Evolutionary conservation across 1,140 invertebrate species (phyloP), one percentile per base, ranked within the genome.

Genomic region (Lordiphosa clarofinis): DNA sequence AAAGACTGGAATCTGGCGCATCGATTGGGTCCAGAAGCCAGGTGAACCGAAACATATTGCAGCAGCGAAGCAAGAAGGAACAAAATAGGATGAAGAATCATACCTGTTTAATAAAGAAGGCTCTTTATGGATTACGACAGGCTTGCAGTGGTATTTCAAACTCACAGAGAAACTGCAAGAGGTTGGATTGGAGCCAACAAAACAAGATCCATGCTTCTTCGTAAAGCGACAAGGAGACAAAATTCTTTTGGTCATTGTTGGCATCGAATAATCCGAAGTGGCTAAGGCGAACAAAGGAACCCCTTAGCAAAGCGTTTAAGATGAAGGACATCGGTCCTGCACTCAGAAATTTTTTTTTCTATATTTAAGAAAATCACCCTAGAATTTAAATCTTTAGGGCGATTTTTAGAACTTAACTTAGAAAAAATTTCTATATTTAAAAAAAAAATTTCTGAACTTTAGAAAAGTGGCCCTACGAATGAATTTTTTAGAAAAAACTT

Each of bases 191-290:
- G 52, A 61, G 5, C 5, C 69, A n/a, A 57, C 60, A 8, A 43
- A 62, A 35, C 52, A 40, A 11, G 54, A 68, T 36, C 31, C 56
- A 33, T 68, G 55, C 42, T 13, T 66, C 9, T 73, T 61, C 33
- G 40, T 52, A 7, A 62, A 50, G 38, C 43, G 11, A 37, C 13
- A 42, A 50, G 35, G 12, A 3, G 11, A 3, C 37, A 40, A 40
- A 40, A 38, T 28, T 15, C 13, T 40, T 1, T 12, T 78, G n/a
- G 24, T 70, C 35, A 65, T 57, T 71, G 36, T 47, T 74, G 24
- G 19, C 59, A 0, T 42, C 46, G 38, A 69, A 57, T 39, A 31
- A 61, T 9, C 24, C 46, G 8, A 19, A 46, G 6, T 72, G 46
- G 54, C 1, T 54, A 28, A 44, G 54, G 43, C 5, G 42, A 11